Evolutionary conservation across 2,797 vertebrate species (phyloP).

Genomic region (Limosa lapponica): DNA sequence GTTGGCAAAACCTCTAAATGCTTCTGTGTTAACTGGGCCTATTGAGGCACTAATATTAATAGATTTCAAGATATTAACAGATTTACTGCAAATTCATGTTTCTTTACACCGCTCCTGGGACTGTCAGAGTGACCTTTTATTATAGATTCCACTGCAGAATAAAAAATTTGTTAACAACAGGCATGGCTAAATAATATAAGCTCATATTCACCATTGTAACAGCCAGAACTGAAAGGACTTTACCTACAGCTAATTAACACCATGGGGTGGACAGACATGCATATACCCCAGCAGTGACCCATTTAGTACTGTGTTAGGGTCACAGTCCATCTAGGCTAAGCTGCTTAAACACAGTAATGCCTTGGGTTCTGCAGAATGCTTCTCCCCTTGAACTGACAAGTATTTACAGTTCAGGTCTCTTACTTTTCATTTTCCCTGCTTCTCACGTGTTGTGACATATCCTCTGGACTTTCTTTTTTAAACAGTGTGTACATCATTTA

Average conservation of each 20-base stretch:
- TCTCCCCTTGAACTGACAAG: conserved; percentile 6
- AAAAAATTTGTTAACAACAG: background rate
- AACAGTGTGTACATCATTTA: background rate
- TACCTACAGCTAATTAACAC: background rate
- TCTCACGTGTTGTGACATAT: background rate
- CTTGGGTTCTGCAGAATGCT: conserved; percentile 31
- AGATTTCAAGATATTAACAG: background rate
- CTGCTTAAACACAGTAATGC: conserved; percentile 59
- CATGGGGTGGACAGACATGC: background rate
- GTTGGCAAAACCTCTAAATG: background rate
- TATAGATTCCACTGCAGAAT: background rate
- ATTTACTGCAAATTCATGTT: background rate
- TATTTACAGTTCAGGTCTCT: conserved; percentile 4
- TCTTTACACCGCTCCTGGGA: background rate
- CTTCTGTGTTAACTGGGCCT: background rate
- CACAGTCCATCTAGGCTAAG: conserved; percentile 48
- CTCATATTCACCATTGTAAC: background rate
- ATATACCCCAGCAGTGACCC: conserved; percentile 29
- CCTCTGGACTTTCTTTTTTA: background rate
- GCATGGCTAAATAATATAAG: background rate
- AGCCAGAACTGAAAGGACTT: background rate
- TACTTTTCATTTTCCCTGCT: background rate
- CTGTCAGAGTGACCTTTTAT: background rate
- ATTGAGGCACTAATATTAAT: background rate
- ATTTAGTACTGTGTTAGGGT: conserved; percentile 31